Base-by-base conservation (phyloP, 2,888 invertebrate genomes). In the Azorinus chamasolen region DNA sequence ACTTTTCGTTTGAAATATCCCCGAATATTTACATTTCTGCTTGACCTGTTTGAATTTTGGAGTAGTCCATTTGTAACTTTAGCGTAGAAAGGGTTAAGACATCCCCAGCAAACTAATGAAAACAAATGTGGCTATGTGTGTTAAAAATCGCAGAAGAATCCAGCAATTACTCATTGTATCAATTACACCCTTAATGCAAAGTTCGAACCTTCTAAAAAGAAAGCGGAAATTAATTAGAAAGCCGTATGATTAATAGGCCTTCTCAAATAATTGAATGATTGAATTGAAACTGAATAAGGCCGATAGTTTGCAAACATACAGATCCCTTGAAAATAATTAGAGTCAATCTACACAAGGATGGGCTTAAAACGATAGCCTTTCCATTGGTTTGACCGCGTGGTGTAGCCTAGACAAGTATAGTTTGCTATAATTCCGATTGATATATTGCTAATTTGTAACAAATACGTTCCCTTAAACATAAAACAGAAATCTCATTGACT, bases 161-260 rank as follows among this genome's bases (percentile, higher is more conserved):
- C 58, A 32, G 48, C 69, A 59, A 79, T 79, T 64, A 68, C 62
- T 79, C 75, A 79, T 71, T 68, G 75, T 74, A 71, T 79, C 74
- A 64, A 65, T 75, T 75, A 62, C 79, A 71, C 48, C 64, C 66
- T 69, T 79, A 79, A 79, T 79, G 79, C 72, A 75, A 51, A 69
- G 71, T 68, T 75, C 59, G 68, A 68, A 59, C 72, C 71, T 58
- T 55, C 59, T 61, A 72, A 79, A 79, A 75, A 79, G 75, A 79
- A 70, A 83, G 54, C 79, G 82, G 82, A 83, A 83, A 76, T 83
- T 76, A 83, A 83, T 83, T 83, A 73, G 76, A 73, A 72, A 64
- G 48, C 57, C 25, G 50, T 63, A 69, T 78, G 69, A 78, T 78
- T 78, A 64, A 82, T 82, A 50, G 78, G 41, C 20, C 24, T 24